phyloP scores from a whole-genome alignment of 2,797 vertebrate genomes.

The Darevskia mixta region DNA sequence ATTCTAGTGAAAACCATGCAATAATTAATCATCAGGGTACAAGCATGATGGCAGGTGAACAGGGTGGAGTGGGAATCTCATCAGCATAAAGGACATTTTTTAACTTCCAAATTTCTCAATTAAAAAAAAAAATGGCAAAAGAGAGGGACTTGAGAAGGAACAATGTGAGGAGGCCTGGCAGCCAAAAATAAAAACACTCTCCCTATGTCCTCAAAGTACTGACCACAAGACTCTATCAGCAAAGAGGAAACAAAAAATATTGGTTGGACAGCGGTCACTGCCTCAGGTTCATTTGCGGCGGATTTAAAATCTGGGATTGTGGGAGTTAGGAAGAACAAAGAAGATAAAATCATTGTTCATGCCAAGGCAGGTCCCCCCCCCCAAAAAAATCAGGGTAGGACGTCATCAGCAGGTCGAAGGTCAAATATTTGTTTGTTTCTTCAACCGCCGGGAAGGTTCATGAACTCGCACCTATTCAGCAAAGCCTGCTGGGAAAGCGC shows the following conservation, averaged over 20 bases:
- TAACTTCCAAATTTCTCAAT: no score
- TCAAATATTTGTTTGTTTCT: slow-evolving; percentile 51
- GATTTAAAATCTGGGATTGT: slow-evolving; percentile 10
- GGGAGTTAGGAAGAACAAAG: slow-evolving; percentile 7
- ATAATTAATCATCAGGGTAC: neutral
- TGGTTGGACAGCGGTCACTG: neutral
- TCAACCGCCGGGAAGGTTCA: slow-evolving; percentile 43
- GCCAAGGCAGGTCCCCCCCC: neutral
- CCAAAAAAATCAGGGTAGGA: neutral
- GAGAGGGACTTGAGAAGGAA: neutral
- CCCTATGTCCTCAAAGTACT: neutral
- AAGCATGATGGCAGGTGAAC: neutral
- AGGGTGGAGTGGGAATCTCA: neutral
- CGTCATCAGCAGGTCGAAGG: slow-evolving; percentile 35
- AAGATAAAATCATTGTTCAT: slow-evolving; percentile 20
- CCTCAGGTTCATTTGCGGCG: slow-evolving; percentile 21
- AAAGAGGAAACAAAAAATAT: neutral
- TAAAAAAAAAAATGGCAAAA: neutral
- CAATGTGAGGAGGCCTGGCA: neutral
- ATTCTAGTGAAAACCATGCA: neutral
- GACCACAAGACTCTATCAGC: neutral
- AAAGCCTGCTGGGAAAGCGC: slow-evolving; percentile 47
- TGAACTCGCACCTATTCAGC: slow-evolving; percentile 56
- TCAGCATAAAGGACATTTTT: neutral
- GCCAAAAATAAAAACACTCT: neutral